Evolutionary conservation across 2,888 invertebrate species (phyloP).

Genomic region (Megamerina dolium): DNA sequence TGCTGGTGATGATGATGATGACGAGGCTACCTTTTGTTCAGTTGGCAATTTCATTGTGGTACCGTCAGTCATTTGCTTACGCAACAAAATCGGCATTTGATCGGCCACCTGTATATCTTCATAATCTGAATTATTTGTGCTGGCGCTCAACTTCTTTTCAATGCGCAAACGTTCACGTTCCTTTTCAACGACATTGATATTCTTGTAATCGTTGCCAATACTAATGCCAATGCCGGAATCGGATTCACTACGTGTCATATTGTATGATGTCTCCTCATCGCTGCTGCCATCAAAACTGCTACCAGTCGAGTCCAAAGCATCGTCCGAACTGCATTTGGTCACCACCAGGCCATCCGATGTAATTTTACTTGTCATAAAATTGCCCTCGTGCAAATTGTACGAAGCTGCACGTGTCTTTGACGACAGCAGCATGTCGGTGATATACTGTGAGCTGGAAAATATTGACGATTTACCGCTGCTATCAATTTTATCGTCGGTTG

Average conservation of each 20-base stretch:
- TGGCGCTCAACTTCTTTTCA: constrained; percentile 43
- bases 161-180: constrained; percentile 25
- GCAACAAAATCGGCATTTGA: no score
- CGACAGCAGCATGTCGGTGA: constrained; percentile 47
- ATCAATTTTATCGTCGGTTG: constrained; percentile 17
- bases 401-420: constrained; percentile 47
- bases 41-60: constrained; percentile 7
- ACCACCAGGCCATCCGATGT: constrained; percentile 49
- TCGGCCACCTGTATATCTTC: constrained; percentile 48
- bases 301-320: constrained; percentile 48
- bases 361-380: constrained; percentile 50
- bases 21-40: constrained; percentile 12
- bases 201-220: constrained; percentile 44
- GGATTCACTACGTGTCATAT: constrained; percentile 49
- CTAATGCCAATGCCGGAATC: constrained; percentile 50
- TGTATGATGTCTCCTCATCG: constrained; percentile 49
- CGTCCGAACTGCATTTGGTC: constrained; percentile 48
- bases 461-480: constrained; percentile 14
- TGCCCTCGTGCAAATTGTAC: constrained; percentile 47
- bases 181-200: constrained; percentile 24
- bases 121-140: constrained; percentile 47
- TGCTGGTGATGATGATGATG: not conserved
- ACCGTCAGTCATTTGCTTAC: no score
- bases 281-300: constrained; percentile 49
- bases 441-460: constrained; percentile 45